Evolutionary conservation across 2,797 vertebrate species (phyloP), one percentile per base, ranked within the genome.

Genomic region (Mycteria americana): DNA sequence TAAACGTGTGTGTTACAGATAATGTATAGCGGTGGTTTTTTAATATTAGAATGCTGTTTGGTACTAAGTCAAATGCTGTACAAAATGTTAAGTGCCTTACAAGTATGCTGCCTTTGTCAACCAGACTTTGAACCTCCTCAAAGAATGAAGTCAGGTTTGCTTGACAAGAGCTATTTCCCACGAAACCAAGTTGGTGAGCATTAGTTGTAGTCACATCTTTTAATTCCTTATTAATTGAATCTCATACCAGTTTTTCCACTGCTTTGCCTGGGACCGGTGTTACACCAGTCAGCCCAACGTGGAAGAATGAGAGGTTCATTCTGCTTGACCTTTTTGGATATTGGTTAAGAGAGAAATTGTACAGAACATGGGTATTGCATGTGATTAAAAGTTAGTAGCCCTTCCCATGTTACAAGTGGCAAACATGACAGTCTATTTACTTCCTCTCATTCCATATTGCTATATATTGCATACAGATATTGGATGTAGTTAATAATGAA

Each of bases 181-280:
- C 10, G 8, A 48, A 92, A 80, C 18, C 37, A 75, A 18, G 45
- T 50, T 92, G 88, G 35, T 5, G 4, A 67, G 56, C 89, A 10
- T 93, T 86, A 43, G 43, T 51, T 92, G 59, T 39, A 64, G 23
- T 65, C 46, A 33, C 19, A 51, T 84, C 57, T 41, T 88, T 89
- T 85, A 80, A 80, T 90, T 96, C 68, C 56, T 43, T 90, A 50
- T 77, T 93, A 74, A 85, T 67, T 79, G 67, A 82, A 64, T 87
- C 60, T 62, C 15, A 2, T 56, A 67, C 45, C 64, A 48, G 1
- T 92, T 92, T 94, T 94, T 88, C 60, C 60, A n/a, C 75, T 64
- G n/a, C 72, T 94, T 83, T 93, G n/a, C 78, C 31, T 4, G 3
- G 82, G 14, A 77, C 60, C 89, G 85, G 33, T 78, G 63, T 90